Base-by-base conservation (phyloP, 2,113 vertebrate genomes). In the Cryptomyrus ogoouensis region DNA sequence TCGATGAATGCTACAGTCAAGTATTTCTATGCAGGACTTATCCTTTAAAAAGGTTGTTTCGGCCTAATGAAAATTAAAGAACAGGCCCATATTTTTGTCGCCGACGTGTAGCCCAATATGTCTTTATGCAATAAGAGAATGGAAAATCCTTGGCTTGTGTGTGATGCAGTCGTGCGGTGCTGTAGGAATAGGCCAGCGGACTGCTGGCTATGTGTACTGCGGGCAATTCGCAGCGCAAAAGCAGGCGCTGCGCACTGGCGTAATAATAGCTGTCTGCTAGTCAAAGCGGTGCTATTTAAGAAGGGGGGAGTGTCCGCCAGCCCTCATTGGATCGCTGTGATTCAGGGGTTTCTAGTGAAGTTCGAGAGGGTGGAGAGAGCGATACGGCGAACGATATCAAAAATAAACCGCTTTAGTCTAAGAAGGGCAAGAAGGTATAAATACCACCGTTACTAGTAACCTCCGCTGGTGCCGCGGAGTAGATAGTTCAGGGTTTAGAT, bases 351-450 rank as follows among this genome's bases (percentile, higher is more conserved):
- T 94, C 91, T 93, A 89, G 86, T 91, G 90, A 91, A 93, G 94
- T 91, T 85, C 91, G 90, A 95, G 93, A 96, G 97, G 97, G 97
- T 97, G 97, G 96, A 96, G 96, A 96, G 94, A 95, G 94, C 94
- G 96, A 96, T 96, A 94, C 95, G 96, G 95, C 94, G 93, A 95
- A 95, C 94, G 96, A 95, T 92, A 96, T 97, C 96, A 97, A 97
- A 98, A 98, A 97, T 97, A 97, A 97, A 95, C 97, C 95, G 95
- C 96, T 96, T 96, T 92, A 95, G 97, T 97, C 97, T 95, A 96
- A 95, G 95, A 95, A 95, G 94, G 95, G 94, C 95, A 92, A 92
- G 94, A 94, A 95, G 94, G 97, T 97, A 98, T 98, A 98, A 98
- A 98, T 97, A 97, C 95, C 92, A 94, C 94, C 91, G 94, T 92